These are phyloP conservation scores for Zophobas morio DNA, from an alignment of 1,140 invertebrate genomes.

Conservation along the genomic window DNA sequence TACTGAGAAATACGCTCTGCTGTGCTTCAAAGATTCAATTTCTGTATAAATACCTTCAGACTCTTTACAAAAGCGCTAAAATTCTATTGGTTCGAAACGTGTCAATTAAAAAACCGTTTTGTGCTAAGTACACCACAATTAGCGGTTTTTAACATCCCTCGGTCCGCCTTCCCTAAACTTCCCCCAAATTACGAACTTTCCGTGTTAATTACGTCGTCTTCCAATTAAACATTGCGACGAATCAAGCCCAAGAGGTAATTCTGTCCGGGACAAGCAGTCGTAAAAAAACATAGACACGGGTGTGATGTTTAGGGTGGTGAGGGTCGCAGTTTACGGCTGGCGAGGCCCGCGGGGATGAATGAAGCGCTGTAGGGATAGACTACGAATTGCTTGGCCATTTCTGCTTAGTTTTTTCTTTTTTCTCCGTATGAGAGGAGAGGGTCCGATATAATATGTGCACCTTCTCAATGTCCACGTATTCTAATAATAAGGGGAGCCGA, in stretches of 20 bases:
- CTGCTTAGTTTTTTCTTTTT: conserved; percentile 59
- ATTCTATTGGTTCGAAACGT: too few species aligned
- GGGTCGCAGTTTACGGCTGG: conserved; percentile 58
- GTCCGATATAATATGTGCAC: conserved; percentile 59
- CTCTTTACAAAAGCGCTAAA: too few species aligned
- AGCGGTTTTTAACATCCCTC: too few species aligned
- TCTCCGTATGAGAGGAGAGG: conserved; percentile 43
- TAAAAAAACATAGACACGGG: conserved; percentile 56
- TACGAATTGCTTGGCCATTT: conserved; percentile 61
- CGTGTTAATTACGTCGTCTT: conserved; percentile 12
- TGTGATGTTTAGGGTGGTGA: conserved; percentile 58
- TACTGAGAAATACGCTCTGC: too few species aligned
- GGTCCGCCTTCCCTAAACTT: too few species aligned
- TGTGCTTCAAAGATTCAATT: too few species aligned
- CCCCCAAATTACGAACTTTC: too few species aligned
- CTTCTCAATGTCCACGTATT: conserved; percentile 58
- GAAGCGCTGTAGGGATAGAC: conserved; percentile 59
- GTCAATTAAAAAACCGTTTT: too few species aligned
- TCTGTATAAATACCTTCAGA: too few species aligned
- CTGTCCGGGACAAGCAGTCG: conserved; percentile 30
- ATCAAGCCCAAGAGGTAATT: conserved; percentile 16
- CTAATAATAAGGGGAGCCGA: conserved; percentile 56
- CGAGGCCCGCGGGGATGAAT: conserved; percentile 59
- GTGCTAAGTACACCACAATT: too few species aligned
- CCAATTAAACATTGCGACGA: background rate